Base-by-base conservation (phyloP, 2,113 vertebrate genomes). In the Arvicanthis niloticus region DNA sequence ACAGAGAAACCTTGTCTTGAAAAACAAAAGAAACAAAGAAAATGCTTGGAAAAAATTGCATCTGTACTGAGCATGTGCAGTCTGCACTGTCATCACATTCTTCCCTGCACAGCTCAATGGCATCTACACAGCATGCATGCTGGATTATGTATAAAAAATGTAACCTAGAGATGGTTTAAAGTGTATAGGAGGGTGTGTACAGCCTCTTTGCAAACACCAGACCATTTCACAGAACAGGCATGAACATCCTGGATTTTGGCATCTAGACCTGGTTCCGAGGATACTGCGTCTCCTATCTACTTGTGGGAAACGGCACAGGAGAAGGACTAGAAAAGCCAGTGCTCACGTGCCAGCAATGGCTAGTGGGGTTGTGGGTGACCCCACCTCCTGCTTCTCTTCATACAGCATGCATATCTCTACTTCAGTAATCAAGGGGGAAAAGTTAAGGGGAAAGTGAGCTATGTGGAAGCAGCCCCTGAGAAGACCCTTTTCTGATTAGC, bases 401-500 rank as follows among this genome's bases (percentile, higher is more conserved):
- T 72, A 65, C 34, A 89, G 29, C 58, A 82, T 67, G 81, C 92
- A 16, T 67, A 91, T 93, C n/a, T 80, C 51, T 67, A 86, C 56
- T 93, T 89, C 42, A 89, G 15, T 72, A 93, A 91, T 48, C 88
- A 75, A 84, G 15, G 17, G 72, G 48, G 85, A 80, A 88, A 84
- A 88, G 88, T 70, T 81, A 24, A 58, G 85, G 87, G 12, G 89
- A 65, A 87, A 97, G 96, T 31, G 84, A 88, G 81, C 72, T 77
- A 13, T 0, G 17, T 77, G 72, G 93, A 81, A 15, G 68, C 37
- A 68, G 15, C 56, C 48, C 0, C 5, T 0, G 4, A 89, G 89
- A 88, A 81, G 58, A 92, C 91, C 90, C 93, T 73, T 85, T 94
- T 76, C 94, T 90, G 96, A 89, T 76, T 68, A 93, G 93, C 7